Evolutionary conservation across 2,113 vertebrate genomes (phyloP), one percentile per base, ranked within the genome.

Genomic region (Alethe castanea): DNA sequence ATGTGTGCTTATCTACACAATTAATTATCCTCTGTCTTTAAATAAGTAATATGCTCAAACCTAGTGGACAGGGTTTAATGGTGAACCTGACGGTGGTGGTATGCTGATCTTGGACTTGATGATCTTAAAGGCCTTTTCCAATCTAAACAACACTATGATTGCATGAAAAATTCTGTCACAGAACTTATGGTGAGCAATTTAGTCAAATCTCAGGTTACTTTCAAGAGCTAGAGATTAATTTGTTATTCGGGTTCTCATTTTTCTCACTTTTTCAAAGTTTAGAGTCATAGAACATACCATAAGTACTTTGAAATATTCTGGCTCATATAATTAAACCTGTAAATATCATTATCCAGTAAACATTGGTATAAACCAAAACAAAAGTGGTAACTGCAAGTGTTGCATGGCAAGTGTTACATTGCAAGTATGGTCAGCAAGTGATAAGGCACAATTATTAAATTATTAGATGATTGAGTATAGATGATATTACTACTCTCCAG

Each of bases 31-130:
- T 52, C 5, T 62, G 20, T 42, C 18, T 42, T 74, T 62, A 33
- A 45, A 69, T 4, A 66, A 57, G 5, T 47, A 12, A 53, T 8
- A 4, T 50, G 22, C 11, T 57, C 18, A 88, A 48, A 70, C 8
- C 8, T 8, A 29, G n/a, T 5, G 7, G 36, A 38, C 23, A 24
- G 6, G 5, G 11, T 60, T 59, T 66, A 38, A 38, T 25, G 8
- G 19, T n/a, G 69, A 38, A 52, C 11, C 5, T 28, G 23, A 33
- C 0, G 0, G 5, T 28, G 7, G 23, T 14, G 14, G 1, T 24
- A 33, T 8, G 12, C 38, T 33, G 8, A 33, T 38, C 8, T 19
- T 66, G 23, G 8, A 52, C 25, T 52, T 57, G 36, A n/a, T 57
- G 4, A 45, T 24, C 18, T 15, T 60, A 66, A 38, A 66, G 38